Percentiles rank a stretch among this genome's conserved stretches.
Evolutionary conservation across 2,113 vertebrate species (phyloP).

Genomic region (Alexandromys fortis): DNA sequence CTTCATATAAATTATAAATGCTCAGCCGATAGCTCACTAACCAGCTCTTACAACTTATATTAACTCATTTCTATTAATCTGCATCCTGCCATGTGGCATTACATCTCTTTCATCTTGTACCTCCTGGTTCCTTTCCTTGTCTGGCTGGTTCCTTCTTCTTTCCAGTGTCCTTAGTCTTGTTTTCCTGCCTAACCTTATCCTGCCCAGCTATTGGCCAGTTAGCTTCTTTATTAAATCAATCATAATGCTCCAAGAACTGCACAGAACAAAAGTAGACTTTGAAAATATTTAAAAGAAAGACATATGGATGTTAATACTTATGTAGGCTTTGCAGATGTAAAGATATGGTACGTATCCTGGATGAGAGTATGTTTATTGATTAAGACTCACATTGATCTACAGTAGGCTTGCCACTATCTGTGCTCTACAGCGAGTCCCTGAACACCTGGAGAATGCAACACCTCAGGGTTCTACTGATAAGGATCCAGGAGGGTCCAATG

Average conservation of each 20-base stretch:
- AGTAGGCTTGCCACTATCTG: neutral
- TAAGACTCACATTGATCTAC: neutral
- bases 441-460: too few relatives aligned
- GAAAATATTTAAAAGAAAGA: neutral
- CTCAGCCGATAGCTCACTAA: neutral
- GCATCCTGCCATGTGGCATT: neutral
- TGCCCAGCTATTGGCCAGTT: neutral
- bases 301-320: too few relatives aligned
- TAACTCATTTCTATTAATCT: neutral
- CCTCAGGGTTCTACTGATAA: neutral
- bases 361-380: neutral
- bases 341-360: neutral
- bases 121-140: neutral
- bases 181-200: neutral
- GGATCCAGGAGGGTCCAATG: neutral
- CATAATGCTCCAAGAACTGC: neutral
- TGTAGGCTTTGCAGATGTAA: neutral
- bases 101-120: neutral
- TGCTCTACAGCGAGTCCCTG: neutral
- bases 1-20: neutral
- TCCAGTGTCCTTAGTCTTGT: neutral
- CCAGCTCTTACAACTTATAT: neutral
- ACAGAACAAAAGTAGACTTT: neutral
- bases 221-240: neutral
- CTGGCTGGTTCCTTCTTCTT: neutral